A percentile compares a stretch with the other conserved stretches of the same genome.
These are phyloP conservation scores for Phoebastria nigripes DNA, from an alignment of 2,797 vertebrate species.

Conservation along the genomic window DNA sequence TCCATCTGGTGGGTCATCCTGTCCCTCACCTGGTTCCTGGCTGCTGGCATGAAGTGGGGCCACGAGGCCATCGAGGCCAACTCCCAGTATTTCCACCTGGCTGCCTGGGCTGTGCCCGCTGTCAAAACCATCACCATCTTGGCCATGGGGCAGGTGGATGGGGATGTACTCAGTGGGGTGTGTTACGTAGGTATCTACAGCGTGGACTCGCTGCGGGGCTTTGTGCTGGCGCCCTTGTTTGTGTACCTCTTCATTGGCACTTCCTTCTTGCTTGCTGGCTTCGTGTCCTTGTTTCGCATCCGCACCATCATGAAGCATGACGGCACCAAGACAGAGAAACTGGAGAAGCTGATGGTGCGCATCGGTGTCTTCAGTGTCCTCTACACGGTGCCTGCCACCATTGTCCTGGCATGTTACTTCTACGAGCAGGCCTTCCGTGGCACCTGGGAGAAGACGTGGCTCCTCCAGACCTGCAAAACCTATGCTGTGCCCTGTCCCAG, in stretches of 20 bases:
- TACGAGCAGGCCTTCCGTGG: slow-evolving; percentile 98
- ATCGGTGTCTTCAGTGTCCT: slow-evolving; percentile 97
- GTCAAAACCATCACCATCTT: slow-evolving; percentile 97
- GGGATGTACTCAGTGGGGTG: slow-evolving; percentile 92
- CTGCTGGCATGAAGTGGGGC: slow-evolving; percentile 97
- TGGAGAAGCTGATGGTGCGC: slow-evolving; percentile 98
- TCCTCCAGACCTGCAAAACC: slow-evolving; percentile 84
- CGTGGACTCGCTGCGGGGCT: slow-evolving; percentile 91
- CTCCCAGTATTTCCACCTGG: slow-evolving; percentile 97
- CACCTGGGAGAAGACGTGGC: slow-evolving; percentile 96
- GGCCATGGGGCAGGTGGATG: slow-evolving; percentile 96
- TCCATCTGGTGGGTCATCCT: slow-evolving; percentile 94
- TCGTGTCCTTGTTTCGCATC: slow-evolving; percentile 96
- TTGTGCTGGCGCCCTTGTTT: slow-evolving; percentile 92
- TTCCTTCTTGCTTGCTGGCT: slow-evolving; percentile 97
- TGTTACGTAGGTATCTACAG: slow-evolving; percentile 96
- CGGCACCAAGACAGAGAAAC: slow-evolving; percentile 96
- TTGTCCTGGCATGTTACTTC: slow-evolving; percentile 97
- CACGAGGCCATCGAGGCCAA: slow-evolving; percentile 97
- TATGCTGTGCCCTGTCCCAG: slow-evolving; percentile 86
- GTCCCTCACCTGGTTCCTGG: slow-evolving; percentile 91
- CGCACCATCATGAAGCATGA: slow-evolving; percentile 99
- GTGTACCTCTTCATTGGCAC: slow-evolving; percentile 98
- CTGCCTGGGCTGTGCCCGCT: slow-evolving; percentile 95
- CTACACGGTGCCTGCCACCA: slow-evolving; percentile 96